Evolutionary conservation across 2,113 vertebrate species (phyloP), one percentile per base, ranked within the genome.

Genomic region (Zingel zingel): DNA sequence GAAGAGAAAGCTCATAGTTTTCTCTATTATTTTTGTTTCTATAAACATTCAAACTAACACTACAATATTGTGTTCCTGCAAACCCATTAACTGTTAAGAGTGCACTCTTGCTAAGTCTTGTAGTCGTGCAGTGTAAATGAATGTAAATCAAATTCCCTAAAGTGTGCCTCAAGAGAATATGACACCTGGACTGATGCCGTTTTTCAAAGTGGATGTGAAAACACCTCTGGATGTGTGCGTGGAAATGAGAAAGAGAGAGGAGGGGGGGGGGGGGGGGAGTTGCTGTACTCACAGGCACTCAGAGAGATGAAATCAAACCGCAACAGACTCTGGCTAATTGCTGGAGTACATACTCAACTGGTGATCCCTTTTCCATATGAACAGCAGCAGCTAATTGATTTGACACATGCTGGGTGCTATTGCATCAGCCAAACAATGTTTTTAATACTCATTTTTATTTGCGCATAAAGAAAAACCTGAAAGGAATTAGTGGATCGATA

Each of bases 131-230:
- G 71, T 81, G 64, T 66, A 27, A 83, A 92, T 84, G 5, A 62
- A 77, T 83, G 59, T 64, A 85, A 90, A 88, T 89, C 74, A 79
- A 63, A 86, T 74, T 75, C 71, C 39, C 48, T 23, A 30, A 82
- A 82, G 59, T 56, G 33, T 47, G 70, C n/a, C 80, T 69, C 59
- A 4, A 7, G 71, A 69, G 75, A 58, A 53, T 74, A 68, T 81
- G 58, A 82, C 74, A 80, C 18, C 57, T 61, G 2, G 14, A 71
- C n/a, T 75, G 57, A 59, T 25, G 78, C 27, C 0, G 21, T 59
- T 43, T 81, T 56, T 47, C 19, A 72, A 56, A 80, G 71, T 65
- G 62, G 67, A 78, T 56, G 25, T 65, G 47, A 51, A 72, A 71
- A 84, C 47, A 43, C 68, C 70, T 59, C 19, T 61, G 13, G 30